Conservation (phyloP, 2,888 invertebrate species). For the Drosophila infuscata region DNA sequence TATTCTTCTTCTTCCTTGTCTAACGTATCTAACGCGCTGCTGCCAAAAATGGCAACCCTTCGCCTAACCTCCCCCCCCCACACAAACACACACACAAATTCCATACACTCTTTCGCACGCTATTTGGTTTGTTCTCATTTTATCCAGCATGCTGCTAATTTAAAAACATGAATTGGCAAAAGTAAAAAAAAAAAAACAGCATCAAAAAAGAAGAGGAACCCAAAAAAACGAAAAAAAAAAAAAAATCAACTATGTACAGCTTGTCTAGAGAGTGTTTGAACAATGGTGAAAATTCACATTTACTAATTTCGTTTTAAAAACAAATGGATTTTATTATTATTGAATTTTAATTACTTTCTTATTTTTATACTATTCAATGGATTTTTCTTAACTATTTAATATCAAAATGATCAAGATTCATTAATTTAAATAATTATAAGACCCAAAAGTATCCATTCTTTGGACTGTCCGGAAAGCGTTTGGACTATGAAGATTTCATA, state of each 20-base stretch:
- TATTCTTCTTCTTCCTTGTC: conserved; percentile 21
- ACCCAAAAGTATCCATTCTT: too few species aligned
- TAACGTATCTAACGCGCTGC: conserved; percentile 12
- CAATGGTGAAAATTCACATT: too few species aligned
- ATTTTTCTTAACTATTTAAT: too few species aligned
- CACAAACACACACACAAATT: neutral
- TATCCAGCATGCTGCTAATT: conserved; percentile 63
- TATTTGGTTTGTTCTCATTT: conserved; percentile 40
- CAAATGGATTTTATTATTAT: too few species aligned
- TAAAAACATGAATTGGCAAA: conserved; percentile 73
- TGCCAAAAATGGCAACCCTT: conserved; percentile 40
- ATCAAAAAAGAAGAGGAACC: conserved; percentile 26
- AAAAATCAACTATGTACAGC: conserved; percentile 11
- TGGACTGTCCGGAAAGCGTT: too few species aligned
- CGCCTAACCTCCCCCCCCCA: conserved; percentile 4
- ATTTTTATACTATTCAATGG: too few species aligned
- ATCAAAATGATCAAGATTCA: too few species aligned
- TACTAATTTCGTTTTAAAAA: too few species aligned
- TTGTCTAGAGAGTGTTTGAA: too few species aligned
- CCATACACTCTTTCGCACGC: conserved; percentile 7
- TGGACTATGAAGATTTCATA: too few species aligned
- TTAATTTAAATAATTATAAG: too few species aligned
- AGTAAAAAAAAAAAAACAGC: conserved; percentile 21
- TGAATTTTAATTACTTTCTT: too few species aligned
- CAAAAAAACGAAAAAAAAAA: conserved; percentile 15